Base-by-base conservation (phyloP, 1,140 invertebrate genomes). In the Colletes latitarsis region DNA sequence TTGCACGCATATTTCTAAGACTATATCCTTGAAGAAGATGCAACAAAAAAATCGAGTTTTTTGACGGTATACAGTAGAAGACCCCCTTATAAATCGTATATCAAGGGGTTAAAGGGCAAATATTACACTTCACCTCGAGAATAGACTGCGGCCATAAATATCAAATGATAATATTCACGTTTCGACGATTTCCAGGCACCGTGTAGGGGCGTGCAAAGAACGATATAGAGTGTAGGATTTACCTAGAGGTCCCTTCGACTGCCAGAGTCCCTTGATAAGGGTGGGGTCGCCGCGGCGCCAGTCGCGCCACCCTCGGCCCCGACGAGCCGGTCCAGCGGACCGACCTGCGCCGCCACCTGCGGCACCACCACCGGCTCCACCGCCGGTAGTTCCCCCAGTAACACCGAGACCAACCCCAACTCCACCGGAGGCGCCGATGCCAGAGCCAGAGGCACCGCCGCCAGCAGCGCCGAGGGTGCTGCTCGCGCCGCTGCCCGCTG, bases 261-360 rank as follows among this genome's bases (percentile, higher is more conserved):
- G 95, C 95, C 95, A 96, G 57, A 96, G 93, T 63, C 94, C 95
- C 92, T 96, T 95, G 92, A 96, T 95, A 77, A 95, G 94, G 46
- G 95, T 95, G 19, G 95, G 95, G 90, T 96, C 95, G 55, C 95
- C 95, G 60, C 95, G 93, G 77, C 95, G 92, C 95, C 95, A 96
- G 89, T 96, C 95, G 81, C 95, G 93, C 92, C 95, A 95, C 14
- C 95, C 95, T 70, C 93, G 91, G 84, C 94, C 94, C 91, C 94
- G 81, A 55, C 89, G 82, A 60, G 81, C 49, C 8, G 83, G 83
- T 5, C 78, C 82, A 8, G 43, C 6, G 43, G 78, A 68, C 66
- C 70, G 82, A 43, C 76, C 62, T 17, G 73, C 52, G 10, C 81
- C 82, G 75, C 85, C 79, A 30, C 68, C 81, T 10, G 87, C 76